Percentiles rank a stretch among this genome's conserved stretches.
Conservation (phyloP, 2,888 invertebrate species). For the Anarsia innoxiella region DNA sequence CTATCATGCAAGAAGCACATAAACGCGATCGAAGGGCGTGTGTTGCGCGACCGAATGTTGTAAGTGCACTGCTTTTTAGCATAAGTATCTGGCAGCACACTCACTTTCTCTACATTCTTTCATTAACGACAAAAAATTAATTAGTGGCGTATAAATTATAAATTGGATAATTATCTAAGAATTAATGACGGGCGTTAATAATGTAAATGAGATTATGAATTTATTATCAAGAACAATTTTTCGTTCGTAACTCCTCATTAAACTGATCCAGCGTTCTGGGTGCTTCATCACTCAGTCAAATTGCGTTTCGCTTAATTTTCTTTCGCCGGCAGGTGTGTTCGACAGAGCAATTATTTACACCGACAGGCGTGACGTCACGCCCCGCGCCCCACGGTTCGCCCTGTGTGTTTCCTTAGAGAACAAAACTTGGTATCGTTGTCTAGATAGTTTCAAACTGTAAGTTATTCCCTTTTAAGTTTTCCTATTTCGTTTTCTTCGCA, state of each 20-base stretch:
- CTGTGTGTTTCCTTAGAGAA: constrained; percentile 39
- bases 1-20: constrained; percentile 58
- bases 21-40: constrained; percentile 47
- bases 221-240: constrained; percentile 59
- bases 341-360: constrained; percentile 75
- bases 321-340: constrained; percentile 74
- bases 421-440: constrained; percentile 47
- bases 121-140: too few relatives aligned
- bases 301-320: constrained; percentile 75
- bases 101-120: constrained; percentile 20
- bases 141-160: constrained; percentile 31
- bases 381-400: constrained; percentile 27
- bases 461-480: constrained; percentile 43
- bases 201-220: constrained; percentile 51
- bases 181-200: constrained; percentile 42
- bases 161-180: constrained; percentile 37
- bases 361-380: constrained; percentile 65
- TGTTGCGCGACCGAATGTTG: constrained; percentile 40
- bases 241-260: constrained; percentile 68
- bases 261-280: constrained; percentile 63
- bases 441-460: constrained; percentile 54
- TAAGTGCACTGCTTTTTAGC: constrained; percentile 31
- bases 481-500: constrained; percentile 33
- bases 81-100: not conserved
- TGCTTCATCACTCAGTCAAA: constrained; percentile 75